A percentile compares a stretch with the other conserved stretches of the same genome.
These are phyloP conservation scores for Hofmannophila pseudospretella DNA, from an alignment of 2,888 invertebrate genomes.

Conservation along the genomic window DNA sequence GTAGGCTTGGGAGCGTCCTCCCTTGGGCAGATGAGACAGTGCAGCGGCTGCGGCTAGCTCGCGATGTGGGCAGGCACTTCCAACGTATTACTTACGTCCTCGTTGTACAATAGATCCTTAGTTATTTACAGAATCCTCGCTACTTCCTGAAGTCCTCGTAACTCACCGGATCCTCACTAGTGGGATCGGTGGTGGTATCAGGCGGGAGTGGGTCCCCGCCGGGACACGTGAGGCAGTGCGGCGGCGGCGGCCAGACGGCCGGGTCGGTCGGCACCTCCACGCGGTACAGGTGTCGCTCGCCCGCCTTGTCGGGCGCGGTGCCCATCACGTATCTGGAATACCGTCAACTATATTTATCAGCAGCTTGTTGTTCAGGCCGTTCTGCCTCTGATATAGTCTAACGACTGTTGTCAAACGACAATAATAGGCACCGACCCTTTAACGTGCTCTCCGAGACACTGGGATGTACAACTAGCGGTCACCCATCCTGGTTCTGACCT, in stretches of 20 bases:
- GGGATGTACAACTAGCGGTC: too few relatives aligned
- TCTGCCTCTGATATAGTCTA: too few relatives aligned
- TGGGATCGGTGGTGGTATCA: constrained; percentile 31
- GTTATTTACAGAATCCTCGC: too few relatives aligned
- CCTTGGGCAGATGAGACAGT: constrained; percentile 78
- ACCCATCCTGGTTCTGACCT: too few relatives aligned
- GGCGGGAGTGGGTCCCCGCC: constrained; percentile 22
- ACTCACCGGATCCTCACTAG: constrained; percentile 38
- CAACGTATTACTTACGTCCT: too few relatives aligned
- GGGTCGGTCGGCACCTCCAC: constrained; percentile 62
- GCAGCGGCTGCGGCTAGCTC: constrained; percentile 60
- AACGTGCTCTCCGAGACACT: too few relatives aligned
- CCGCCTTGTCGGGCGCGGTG: constrained; percentile 86
- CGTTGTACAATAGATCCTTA: too few relatives aligned
- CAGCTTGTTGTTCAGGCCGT: too few relatives aligned
- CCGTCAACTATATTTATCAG: too few relatives aligned
- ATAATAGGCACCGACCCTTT: too few relatives aligned
- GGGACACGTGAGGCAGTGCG: constrained; percentile 80
- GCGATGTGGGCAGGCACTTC: constrained; percentile 43
- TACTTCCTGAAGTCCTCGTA: too few relatives aligned
- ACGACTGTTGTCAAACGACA: too few relatives aligned
- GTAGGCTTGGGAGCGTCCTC: constrained; percentile 23
- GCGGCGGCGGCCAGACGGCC: constrained; percentile 51
- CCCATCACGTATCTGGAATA: constrained; percentile 89
- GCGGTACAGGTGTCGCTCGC: constrained; percentile 89